Evolutionary conservation across 2,113 vertebrate species (phyloP).

Genomic region (Hypomesus transpacificus): DNA sequence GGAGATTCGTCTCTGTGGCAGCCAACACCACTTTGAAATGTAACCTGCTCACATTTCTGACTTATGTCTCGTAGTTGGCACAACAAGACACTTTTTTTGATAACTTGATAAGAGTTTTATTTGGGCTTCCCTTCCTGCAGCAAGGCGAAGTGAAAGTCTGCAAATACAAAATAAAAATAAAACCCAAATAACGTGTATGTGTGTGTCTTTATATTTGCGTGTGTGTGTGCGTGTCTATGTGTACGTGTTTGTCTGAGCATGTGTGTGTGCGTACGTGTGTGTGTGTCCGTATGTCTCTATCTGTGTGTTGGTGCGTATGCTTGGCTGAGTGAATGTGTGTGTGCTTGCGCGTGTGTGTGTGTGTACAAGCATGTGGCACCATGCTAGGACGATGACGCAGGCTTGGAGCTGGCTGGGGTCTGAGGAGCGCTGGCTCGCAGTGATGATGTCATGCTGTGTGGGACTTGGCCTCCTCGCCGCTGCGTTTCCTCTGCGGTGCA

Average conservation of each 20-base stretch:
- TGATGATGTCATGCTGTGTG: constrained; percentile 65
- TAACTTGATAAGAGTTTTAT: constrained; percentile 51
- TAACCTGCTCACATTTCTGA: constrained; percentile 39
- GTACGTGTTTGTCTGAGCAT: not conserved
- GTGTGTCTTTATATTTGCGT: constrained; percentile 1
- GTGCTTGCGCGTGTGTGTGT: constrained; percentile 23
- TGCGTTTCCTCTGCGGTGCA: constrained; percentile 61
- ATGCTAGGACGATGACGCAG: constrained; percentile 39
- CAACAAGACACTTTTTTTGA: constrained; percentile 35
- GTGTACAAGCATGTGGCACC: not conserved
- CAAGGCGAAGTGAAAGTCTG: constrained; percentile 31
- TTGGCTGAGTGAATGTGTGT: not conserved
- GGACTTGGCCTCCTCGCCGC: constrained; percentile 50
- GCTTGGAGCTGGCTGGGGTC: constrained; percentile 45
- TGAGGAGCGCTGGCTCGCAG: constrained; percentile 48
- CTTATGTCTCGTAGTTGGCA: constrained; percentile 41
- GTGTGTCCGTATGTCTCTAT: not conserved
- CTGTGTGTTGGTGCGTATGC: not conserved
- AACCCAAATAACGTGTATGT: not conserved
- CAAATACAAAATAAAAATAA: constrained; percentile 39
- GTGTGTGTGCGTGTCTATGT: not conserved
- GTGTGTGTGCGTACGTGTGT: not conserved
- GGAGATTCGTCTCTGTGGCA: constrained; percentile 32
- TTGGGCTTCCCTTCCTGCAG: constrained; percentile 50
- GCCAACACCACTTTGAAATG: constrained; percentile 33